Evolutionary conservation across 2,888 invertebrate species (phyloP), one percentile per base, ranked within the genome.

Genomic region (Oxyteleia sp.): DNA sequence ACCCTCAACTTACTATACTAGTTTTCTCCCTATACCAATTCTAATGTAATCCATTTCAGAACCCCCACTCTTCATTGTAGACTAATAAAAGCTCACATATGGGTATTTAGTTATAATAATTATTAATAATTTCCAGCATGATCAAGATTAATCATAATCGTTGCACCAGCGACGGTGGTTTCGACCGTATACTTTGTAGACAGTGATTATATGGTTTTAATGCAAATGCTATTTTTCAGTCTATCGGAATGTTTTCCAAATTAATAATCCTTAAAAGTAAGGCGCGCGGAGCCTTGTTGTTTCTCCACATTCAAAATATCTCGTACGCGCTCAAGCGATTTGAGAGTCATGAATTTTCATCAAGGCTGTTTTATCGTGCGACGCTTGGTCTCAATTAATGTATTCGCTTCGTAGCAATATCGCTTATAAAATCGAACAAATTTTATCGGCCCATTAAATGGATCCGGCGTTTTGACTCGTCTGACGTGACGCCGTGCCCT

Each of bases 341-440:
- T 51, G 76, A 43, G 61, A 59, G 69, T 69, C 63, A 63, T 69
- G 78, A 69, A 69, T 69, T 78, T 69, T 78, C 51, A 69, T 69
- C 69, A 78, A 78, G 78, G 78, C 38, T 63, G 45, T 11, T 32
- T 41, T 26, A 32, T 64, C 29, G 49, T n/a, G 55, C 16, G 15
- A 47, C 53, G 43, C 74, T 10, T 32, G 53, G 20, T 51, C 41
- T 57, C 49, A 63, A 78, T 69, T 78, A 78, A 61, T 61, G 61
- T 23, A 43, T 68, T 68, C 68, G 18, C 76, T 76, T 43, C 49
- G 35, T 53, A 59, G 53, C 61, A 49, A 76, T 76, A 76, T 68
- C 68, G 43, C 68, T 68, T 61, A 51, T 75, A 68, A 76, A 64
- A 68, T 76, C 76, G 68, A 76, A 59, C 76, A 59, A 66, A 68